These are phyloP conservation scores for Xiphophorus birchmanni DNA, from an alignment of 2,797 vertebrate genomes.

Conservation along the genomic window DNA sequence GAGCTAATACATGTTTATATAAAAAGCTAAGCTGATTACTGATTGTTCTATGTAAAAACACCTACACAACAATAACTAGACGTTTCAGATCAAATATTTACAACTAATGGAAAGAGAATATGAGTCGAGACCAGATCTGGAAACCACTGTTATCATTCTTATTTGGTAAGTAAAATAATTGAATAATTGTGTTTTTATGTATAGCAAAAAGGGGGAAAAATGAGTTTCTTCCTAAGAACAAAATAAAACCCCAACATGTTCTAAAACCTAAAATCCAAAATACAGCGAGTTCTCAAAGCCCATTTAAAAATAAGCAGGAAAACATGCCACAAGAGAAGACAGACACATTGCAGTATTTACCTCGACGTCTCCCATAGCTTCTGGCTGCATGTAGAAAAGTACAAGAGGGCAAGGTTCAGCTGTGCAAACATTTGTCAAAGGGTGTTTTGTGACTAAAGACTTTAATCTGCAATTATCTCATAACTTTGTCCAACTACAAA, in stretches of 20 bases:
- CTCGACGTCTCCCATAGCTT: conserved; percentile 99
- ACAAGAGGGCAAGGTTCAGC: conserved; percentile 81
- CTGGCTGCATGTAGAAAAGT: conserved; percentile 97
- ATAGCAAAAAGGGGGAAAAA: not conserved
- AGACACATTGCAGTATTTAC: conserved; percentile 84
- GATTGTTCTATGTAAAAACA: not conserved
- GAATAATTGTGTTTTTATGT: not conserved
- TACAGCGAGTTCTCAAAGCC: conserved; percentile 10
- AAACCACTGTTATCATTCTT: conserved; percentile 18
- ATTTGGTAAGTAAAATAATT: conserved; percentile 21
- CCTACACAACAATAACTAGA: not conserved
- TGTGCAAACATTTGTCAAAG: conserved; percentile 41
- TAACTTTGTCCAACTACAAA: conserved; percentile 2
- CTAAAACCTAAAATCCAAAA: conserved; percentile 8
- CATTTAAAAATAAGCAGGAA: conserved; percentile 27
- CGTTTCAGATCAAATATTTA: not conserved
- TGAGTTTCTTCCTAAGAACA: not conserved
- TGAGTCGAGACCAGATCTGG: conserved; percentile 35
- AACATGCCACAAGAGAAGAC: conserved; percentile 59
- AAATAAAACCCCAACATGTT: not conserved
- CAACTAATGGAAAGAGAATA: not conserved
- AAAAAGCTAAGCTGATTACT: not conserved
- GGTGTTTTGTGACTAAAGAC: conserved; percentile 4
- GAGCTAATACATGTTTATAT: not conserved
- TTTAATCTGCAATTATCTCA: conserved; percentile 3